Conservation (phyloP, 2,113 vertebrate genomes). For the Phalacrocorax brasilianus region DNA sequence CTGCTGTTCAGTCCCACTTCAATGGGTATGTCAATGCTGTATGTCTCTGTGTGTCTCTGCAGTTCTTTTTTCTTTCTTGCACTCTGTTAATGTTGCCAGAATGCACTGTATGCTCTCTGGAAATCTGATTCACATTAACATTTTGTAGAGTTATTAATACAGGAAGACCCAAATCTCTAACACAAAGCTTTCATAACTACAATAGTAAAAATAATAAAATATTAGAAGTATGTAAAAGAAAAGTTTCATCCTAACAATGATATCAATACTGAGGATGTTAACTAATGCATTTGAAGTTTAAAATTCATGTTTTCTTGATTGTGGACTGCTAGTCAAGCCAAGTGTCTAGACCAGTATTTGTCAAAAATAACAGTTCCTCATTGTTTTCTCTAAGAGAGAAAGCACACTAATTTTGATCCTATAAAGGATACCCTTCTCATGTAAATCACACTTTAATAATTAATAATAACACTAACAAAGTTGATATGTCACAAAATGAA, state of each 20-base stretch:
- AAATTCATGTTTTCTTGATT: neutral
- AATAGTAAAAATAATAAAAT: neutral
- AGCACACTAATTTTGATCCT: neutral
- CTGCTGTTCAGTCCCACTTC: constrained; percentile 18
- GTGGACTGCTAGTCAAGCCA: neutral
- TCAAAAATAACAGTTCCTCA: neutral
- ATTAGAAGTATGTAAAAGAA: neutral
- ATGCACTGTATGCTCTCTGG: neutral
- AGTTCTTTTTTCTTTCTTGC: neutral
- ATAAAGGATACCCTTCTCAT: neutral
- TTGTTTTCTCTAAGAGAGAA: neutral
- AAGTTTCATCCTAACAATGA: neutral
- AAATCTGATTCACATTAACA: neutral
- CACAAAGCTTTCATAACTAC: neutral
- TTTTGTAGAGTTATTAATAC: neutral
- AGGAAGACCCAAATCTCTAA: neutral
- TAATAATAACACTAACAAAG: neutral
- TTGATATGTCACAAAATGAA: neutral
- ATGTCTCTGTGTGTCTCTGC: neutral
- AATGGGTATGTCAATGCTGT: neutral
- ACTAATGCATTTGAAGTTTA: neutral
- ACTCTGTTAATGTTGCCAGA: neutral
- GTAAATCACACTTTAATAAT: neutral
- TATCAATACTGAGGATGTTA: neutral
- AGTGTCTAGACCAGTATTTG: neutral